Conservation (phyloP, 2,797 vertebrate species). For the Spinus olivaceus region DNA sequence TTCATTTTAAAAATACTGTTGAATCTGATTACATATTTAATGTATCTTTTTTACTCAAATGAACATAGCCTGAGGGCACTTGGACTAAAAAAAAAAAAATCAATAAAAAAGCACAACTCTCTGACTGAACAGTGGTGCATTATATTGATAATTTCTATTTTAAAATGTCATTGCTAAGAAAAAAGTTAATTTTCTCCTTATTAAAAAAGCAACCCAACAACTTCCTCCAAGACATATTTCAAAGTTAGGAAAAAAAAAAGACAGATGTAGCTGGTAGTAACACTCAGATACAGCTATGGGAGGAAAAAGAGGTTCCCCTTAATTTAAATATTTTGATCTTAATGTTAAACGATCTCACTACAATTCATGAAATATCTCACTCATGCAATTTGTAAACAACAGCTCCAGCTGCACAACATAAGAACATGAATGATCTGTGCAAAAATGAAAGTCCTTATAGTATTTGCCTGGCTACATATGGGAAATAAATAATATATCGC, state of each 20-base stretch:
- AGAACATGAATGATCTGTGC: not conserved
- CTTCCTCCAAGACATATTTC: not conserved
- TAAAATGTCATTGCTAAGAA: conserved; percentile 62
- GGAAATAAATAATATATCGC: not conserved
- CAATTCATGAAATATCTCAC: not conserved
- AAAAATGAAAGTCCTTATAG: not conserved
- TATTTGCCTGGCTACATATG: not conserved
- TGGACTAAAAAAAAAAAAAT: conserved; percentile 40
- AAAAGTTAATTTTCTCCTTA: conserved; percentile 54
- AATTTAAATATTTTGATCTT: not conserved
- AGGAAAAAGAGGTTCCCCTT: not conserved
- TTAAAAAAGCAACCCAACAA: conserved; percentile 5
- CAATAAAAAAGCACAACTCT: conserved; percentile 54
- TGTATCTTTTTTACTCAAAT: conserved; percentile 62
- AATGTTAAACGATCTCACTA: not conserved
- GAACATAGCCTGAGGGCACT: conserved; percentile 19
- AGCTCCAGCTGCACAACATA: not conserved
- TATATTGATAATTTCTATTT: conserved; percentile 69
- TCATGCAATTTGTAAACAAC: not conserved
- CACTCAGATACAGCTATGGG: not conserved
- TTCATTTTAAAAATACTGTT: not conserved
- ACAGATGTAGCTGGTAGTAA: not conserved
- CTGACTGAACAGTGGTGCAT: conserved; percentile 14
- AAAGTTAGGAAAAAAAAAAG: not conserved
- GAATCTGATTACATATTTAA: conserved; percentile 43